phyloP scores from a whole-genome alignment of 1,140 invertebrate genomes.

The Nasonia longicornis region DNA sequence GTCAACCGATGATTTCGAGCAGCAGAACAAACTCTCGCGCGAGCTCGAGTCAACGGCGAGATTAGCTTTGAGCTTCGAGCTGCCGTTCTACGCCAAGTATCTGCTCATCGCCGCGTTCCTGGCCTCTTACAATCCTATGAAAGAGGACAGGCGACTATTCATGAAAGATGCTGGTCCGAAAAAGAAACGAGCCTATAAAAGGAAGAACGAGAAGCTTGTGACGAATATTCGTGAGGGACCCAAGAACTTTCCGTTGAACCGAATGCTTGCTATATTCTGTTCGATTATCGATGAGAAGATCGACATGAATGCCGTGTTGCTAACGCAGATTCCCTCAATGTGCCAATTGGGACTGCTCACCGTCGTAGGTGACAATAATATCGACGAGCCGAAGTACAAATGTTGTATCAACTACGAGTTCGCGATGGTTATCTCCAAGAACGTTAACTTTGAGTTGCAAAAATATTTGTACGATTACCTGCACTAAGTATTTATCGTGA shows the following conservation, averaged over 20 bases:
- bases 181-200: constrained; percentile 61
- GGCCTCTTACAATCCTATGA: constrained; percentile 90
- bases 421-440: constrained; percentile 76
- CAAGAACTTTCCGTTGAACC: constrained; percentile 84
- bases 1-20: constrained; percentile 55
- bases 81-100: constrained; percentile 91
- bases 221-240: constrained; percentile 75
- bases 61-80: constrained; percentile 79
- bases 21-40: constrained; percentile 51
- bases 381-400: constrained; percentile 79
- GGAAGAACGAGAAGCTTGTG: constrained; percentile 26
- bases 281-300: constrained; percentile 88
- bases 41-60: constrained; percentile 70
- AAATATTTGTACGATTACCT: constrained; percentile 83
- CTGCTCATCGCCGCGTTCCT: constrained; percentile 89
- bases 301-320: constrained; percentile 84
- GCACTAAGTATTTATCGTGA: constrained; percentile 51
- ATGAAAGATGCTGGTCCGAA: constrained; percentile 79
- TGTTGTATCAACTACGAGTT: constrained; percentile 81
- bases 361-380: constrained; percentile 74
- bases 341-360: constrained; percentile 79
- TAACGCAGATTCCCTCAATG: constrained; percentile 82
- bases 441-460: constrained; percentile 78
- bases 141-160: constrained; percentile 86
- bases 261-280: constrained; percentile 92